Evolutionary conservation across 1,140 invertebrate genomes (phyloP), one percentile per base, ranked within the genome.

Genomic region (Nylanderia fulva): DNA sequence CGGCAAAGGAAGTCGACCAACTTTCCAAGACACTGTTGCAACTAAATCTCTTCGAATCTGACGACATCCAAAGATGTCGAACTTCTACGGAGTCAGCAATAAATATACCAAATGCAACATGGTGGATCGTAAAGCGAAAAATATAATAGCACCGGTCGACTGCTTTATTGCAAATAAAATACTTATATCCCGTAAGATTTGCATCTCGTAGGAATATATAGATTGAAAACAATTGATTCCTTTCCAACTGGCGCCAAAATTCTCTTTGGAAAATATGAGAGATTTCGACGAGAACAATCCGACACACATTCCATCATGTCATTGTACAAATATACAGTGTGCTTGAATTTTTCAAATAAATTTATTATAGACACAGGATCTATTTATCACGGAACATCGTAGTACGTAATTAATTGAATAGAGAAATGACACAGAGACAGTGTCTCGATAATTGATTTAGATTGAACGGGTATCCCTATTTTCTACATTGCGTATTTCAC

Each of bases 1-100:
- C 77, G 36, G 77, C 66, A 82, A 82, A 58, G 77, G 77, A 82
- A 72, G 77, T 82, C 77, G 77, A 71, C 66, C 66, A 82, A 82
- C 77, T 82, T 82, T 58, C 66, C 52, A 82, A 71, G 77, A 71
- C 77, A 82, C 77, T 82, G 66, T 71, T 72, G 52, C 77, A 72
- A 71, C 77, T 71, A 72, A 72, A 72, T 82, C 77, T 71, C 66
- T 71, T 45, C 52, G 77, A 71, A 82, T 82, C 77, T 72, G 64
- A 36, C 66, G 66, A 72, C 52, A 52, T 72, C 77, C 36, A 33
- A 58, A 58, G 66, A 71, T 69, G 54, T 82, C 77, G 77, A 82
- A 82, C 66, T 82, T 71, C 1, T 39, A 48, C 39, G 2, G 24
- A 82, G 66, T 72, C 77, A 72, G 77, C 77, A 42, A 82, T 64